Base-by-base conservation (phyloP, 2,888 invertebrate species). In the Cosmia trapezina region DNA sequence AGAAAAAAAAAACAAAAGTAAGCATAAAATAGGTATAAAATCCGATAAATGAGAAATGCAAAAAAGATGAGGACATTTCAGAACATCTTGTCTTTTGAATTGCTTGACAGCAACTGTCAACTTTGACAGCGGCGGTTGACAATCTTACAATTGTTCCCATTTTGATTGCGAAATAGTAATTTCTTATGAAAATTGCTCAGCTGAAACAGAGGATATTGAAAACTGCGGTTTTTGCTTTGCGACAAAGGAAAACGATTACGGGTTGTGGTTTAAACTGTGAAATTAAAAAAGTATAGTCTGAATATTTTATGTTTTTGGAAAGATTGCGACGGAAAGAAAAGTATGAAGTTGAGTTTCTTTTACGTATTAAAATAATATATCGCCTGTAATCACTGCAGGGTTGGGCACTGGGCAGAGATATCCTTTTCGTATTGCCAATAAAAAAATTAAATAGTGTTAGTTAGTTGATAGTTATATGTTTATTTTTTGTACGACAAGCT, bases 91-190 rank as follows among this genome's bases (percentile, higher is more conserved):
- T 70, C 59, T 80, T 81, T 79, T 75, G 71, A 62, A 81, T 37
- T 7, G 76, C 65, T 70, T 81, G 84, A 84, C 86, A 86, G 72
- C 70, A 2, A 57, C 76, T 79, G 84, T 83, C 84, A 77, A 49
- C 41, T 73, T 76, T 81, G 84, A 81, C 84, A 86, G 73, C 66
- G 17, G 37, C 53, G 57, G 75, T 73, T 79, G 86, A 76, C 76
- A 79, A 51, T 51, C 62, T 53, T 53, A 72, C 81, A 73, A 83
- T 79, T 78, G 85, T 74, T 75, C 69, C 60, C 64, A 49, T 76
- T 82, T 79, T 79, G 78, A 85, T 87, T 83, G 86, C 59, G 71
- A 76, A 86, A 78, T 78, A 74, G 73, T 81, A 68, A 80, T 80
- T 83, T 82, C 80, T 82, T 78, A 68, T 63, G 81, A 75, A 74